Evolutionary conservation across 2,888 invertebrate genomes (phyloP), one percentile per base, ranked within the genome.

Genomic region (Stenodera caucasica): DNA sequence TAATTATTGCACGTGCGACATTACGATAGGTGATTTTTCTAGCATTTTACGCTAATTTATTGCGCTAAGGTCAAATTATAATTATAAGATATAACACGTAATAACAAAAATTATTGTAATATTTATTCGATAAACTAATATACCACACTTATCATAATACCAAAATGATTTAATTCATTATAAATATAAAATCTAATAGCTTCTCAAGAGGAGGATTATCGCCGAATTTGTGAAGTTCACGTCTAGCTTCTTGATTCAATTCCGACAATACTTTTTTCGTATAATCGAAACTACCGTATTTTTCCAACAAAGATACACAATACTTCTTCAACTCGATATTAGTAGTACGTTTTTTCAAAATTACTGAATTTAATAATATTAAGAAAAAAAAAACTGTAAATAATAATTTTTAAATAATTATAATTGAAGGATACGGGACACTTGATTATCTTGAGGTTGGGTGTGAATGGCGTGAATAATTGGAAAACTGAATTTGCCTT

Each of bases 401-500:
- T 11, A 8, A 1, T 63, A 32, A 33, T n/a, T 53, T 33, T 32
- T 7, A 11, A 7, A 6, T 37, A 4, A 4, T 4, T 15, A 37
- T 14, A 37, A 29, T 53, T 60, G 82, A 88, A 90, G 89, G 88
- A 89, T 90, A 92, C 92, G 89, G 73, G 93, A 85, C 57, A 94
- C 89, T 84, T 92, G 91, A 69, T 88, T 88, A 79, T 94, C 93
- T 50, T 88, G 88, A 52, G 90, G 88, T 69, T 89, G 87, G 70
- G 85, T 87, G 57, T 85, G 84, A 70, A 98, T 93, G 11, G 94
- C 97, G 83, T 98, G 96, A 68, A 98, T 92, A 67, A 98, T 88
- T 1, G 98, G 98, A 81, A 97, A 98, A 71, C 96, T 97, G 81
- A 97, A 98, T 82, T 98, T 98, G 33, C 98, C 98, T 81, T 98